Base-by-base conservation (phyloP, 1,140 invertebrate species). In the Penaeus vannamei region DNA sequence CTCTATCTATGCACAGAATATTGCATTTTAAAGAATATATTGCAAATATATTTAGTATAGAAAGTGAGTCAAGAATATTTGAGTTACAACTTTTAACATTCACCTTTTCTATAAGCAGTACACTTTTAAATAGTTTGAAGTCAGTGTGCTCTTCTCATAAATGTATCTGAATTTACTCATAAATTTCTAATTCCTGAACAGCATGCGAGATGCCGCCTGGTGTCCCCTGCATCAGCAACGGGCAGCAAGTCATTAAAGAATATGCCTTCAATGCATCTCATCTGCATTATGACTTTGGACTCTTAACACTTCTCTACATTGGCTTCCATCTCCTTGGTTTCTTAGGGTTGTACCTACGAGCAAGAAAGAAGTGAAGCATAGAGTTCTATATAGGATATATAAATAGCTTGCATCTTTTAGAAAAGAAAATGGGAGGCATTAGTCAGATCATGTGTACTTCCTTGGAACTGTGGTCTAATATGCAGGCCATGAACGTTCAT, bases 261-360 rank as follows among this genome's bases (percentile, higher is more conserved):
- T 96, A 96, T 91, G 95, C 96, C 92, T 97, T 97, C 92, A 93
- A 94, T 0, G 93, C 94, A 69, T 92, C 92, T n/a, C 94, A 96
- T 92, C 94, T 97, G 62, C 94, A 93, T 92, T 92, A 93, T 8
- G 95, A 97, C 92, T 93, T 97, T 23, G 91, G 94, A 36, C 94
- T 95, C 1, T 95, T 97, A 93, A 64, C 95, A 23, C 92, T 94
- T 0, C 92, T 97, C 12, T 96, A 96, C 92, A 90, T 95, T 12
- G 87, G 93, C 42, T 97, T 97, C 93, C 96, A 97, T 92, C 69
- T 95, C 0, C 91, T 96, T 1, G 96, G 95, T 0, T 95, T 95
- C 77, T 90, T 95, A 17, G 96, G 95, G 82, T 93, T 97, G 1
- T 94, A 95, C 93, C 94, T 94, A 84, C 93, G 95, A 91, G 95